Percentiles rank a stretch among this genome's conserved stretches.
Evolutionary conservation across 1,140 invertebrate genomes (phyloP).

Genomic region (Nylanderia fulva): DNA sequence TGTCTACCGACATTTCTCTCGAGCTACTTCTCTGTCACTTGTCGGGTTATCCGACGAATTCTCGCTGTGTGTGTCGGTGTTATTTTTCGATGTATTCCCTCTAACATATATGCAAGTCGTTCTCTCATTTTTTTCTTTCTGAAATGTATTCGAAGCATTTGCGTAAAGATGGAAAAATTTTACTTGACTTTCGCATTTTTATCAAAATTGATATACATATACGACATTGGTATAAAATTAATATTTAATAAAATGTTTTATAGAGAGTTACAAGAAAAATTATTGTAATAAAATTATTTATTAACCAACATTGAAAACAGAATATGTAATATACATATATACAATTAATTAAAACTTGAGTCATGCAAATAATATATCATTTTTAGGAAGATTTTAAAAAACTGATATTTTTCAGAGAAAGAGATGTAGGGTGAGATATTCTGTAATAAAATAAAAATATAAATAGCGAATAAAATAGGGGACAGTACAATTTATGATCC

Average conservation of each 20-base stretch:
- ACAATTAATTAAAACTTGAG: background rate
- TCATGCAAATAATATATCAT: background rate
- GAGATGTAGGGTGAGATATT: background rate
- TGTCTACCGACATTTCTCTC: constrained; percentile 51
- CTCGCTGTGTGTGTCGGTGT: background rate
- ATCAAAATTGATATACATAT: constrained; percentile 2
- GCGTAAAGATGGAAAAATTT: constrained; percentile 1
- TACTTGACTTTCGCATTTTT: background rate
- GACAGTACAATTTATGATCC: constrained; percentile 2
- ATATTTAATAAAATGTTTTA: background rate
- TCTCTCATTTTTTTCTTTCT: background rate
- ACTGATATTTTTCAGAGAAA: background rate
- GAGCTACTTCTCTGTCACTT: constrained; percentile 53
- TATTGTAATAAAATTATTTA: background rate
- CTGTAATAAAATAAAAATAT: background rate
- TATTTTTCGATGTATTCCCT: constrained; percentile 37
- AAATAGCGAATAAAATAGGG: constrained; percentile 14
- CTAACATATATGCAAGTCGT: background rate
- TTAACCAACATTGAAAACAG: too few relatives aligned
- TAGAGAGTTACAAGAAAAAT: background rate
- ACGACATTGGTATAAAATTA: background rate
- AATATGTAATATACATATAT: background rate
- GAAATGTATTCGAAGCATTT: background rate
- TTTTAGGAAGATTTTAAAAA: background rate
- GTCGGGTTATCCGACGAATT: constrained; percentile 45